Evolutionary conservation across 2,113 vertebrate genomes (phyloP), one percentile per base, ranked within the genome.

Genomic region (Poeciliopsis prolifica): DNA sequence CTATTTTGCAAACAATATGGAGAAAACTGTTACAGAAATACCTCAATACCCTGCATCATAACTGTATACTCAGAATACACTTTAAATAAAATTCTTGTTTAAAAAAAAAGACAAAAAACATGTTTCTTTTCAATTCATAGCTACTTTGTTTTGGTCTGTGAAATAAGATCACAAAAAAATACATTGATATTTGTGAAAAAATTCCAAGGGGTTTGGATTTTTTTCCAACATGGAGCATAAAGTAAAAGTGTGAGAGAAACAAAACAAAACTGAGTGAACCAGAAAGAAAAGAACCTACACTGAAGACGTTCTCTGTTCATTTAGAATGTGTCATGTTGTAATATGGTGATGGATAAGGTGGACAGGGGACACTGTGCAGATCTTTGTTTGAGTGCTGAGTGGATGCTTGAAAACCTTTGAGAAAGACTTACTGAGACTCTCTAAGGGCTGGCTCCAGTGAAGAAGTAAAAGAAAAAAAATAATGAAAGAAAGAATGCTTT

Each of bases 341-440:
- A 54, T 61, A 70, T 28, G 22, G 71, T 78, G 76, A 81, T 54
- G 35, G 73, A 80, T 58, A 65, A 26, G 4, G 61, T 22, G 78
- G 82, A 83, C 67, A 73, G 64, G 65, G 81, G 80, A 79, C 77
- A 81, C 82, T 81, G 75, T 84, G 83, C 69, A 26, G 78, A 83
- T 74, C 77, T 79, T 78, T 86, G 89, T 80, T 63, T 68, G 72
- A 3, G 80, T 67, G 68, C 68, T 84, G 88, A 90, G 86, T 89
- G 83, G 86, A 87, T 74, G 88, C 92, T 86, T 91, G 86, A 93
- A 92, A 91, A 88, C 87, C 89, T 88, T 79, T 84, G 86, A 90
- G 91, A 91, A 88, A 88, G 84, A 93, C 86, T 88, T 71, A 92
- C 71, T 82, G 87, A 84, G 83, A 81, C 91, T 82, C 90, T 90